Evolutionary conservation across 1,140 invertebrate genomes (phyloP).

Genomic region (Steinernema khuongi): DNA sequence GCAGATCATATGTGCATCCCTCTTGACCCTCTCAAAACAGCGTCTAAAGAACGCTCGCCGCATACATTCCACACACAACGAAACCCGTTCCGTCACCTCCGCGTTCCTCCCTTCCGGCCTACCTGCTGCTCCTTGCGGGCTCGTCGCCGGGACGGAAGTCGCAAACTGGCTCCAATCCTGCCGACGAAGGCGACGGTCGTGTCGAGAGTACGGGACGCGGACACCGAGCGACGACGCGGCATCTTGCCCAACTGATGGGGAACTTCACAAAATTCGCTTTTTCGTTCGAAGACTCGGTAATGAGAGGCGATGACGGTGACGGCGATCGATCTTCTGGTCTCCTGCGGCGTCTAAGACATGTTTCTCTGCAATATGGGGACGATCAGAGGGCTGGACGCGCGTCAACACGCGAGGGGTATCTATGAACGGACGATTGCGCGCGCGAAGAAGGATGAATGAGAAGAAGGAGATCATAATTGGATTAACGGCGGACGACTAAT

Average conservation of each 20-base stretch:
- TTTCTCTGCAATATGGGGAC: background rate
- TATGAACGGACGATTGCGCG: background rate
- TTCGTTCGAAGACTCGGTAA: background rate
- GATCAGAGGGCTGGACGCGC: too few species aligned
- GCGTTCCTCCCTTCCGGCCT: background rate
- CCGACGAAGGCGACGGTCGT: conserved; percentile 49
- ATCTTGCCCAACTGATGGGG: background rate
- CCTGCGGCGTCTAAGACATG: background rate
- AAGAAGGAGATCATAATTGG: conserved; percentile 1
- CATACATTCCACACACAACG: too few species aligned
- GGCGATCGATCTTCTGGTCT: background rate
- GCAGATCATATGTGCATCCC: too few species aligned
- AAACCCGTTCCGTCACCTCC: too few species aligned
- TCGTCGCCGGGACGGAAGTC: conserved; percentile 33
- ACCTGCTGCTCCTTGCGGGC: conserved; percentile 13
- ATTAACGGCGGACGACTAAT: background rate
- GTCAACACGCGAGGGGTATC: background rate
- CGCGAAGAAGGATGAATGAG: background rate
- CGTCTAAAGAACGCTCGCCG: too few species aligned
- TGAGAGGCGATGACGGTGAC: background rate
- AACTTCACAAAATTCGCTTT: background rate
- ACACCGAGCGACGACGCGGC: conserved; percentile 41
- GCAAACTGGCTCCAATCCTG: conserved; percentile 46
- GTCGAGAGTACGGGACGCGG: conserved; percentile 44
- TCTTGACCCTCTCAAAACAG: too few species aligned